Percentiles rank a stretch among this genome's conserved stretches.
Evolutionary conservation across 2,888 invertebrate genomes (phyloP).

Genomic region (Eristalis tenax): DNA sequence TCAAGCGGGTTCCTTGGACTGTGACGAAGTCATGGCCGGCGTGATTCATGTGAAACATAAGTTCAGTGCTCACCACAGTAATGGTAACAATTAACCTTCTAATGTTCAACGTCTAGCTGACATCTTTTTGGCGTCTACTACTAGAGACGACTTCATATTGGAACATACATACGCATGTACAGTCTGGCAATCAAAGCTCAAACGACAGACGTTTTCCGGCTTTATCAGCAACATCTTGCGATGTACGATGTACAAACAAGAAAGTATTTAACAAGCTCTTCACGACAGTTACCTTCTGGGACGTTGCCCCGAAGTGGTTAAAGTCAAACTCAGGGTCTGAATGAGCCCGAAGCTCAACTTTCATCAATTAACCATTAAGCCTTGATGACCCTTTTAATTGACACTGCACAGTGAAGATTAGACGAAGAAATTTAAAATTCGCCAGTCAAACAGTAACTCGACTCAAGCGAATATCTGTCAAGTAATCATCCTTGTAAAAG

Average conservation of each 20-base stretch:
- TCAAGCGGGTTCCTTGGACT: not conserved
- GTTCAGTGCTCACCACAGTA: not conserved
- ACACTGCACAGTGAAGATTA: no score
- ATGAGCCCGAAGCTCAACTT: no score
- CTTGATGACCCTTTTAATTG: no score
- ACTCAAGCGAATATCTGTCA: not conserved
- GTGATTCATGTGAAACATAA: not conserved
- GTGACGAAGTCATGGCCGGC: not conserved
- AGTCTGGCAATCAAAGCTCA: not conserved
- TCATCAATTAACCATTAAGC: no score
- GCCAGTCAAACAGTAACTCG: not conserved
- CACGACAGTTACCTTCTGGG: no score
- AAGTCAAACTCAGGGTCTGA: no score
- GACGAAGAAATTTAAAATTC: not conserved
- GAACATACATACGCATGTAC: not conserved
- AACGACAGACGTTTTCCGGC: not conserved
- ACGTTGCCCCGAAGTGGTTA: no score
- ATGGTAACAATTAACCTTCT: not conserved
- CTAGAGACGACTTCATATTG: not conserved
- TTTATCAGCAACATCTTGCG: not conserved
- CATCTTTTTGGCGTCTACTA: not conserved
- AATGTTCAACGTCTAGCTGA: not conserved
- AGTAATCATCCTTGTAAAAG: not conserved
- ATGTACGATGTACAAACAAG: no score
- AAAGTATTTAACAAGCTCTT: no score